Evolutionary conservation across 1,140 invertebrate species (phyloP), one percentile per base, ranked within the genome.

Genomic region (Cydia amplana): DNA sequence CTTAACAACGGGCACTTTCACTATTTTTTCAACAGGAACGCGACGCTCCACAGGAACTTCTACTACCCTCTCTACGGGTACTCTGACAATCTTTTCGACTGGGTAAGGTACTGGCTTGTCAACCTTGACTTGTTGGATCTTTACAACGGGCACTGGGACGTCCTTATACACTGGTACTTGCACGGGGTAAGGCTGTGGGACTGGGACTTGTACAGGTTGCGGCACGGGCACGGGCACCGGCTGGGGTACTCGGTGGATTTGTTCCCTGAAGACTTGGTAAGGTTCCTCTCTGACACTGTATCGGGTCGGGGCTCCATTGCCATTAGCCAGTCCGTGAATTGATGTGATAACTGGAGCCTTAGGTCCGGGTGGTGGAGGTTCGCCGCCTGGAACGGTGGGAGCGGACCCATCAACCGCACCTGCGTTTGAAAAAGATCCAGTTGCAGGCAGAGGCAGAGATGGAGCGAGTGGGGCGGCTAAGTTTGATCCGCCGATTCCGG

Each of bases 141-240:
- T 88, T 9, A 93, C 87, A 1, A 93, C 90, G 23, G 92, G 92
- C 0, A 93, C 88, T 7, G 91, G 91, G 0, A 91, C 82, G 28
- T 91, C 91, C 60, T 82, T 90, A 5, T 91, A 84, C 1, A 90
- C 82, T 32, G 93, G 93, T 0, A 93, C 91, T 81, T 91, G 83
- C 0, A 93, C 90, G 5, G 92, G 91, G 83, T 93, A 93, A 9
- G 92, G 93, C 64, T 93, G 92, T 0, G 92, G 90, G 0, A 93
- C 88, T 18, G 91, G 92, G 0, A 93, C 83, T 25, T 86, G 81
- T 7, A 92, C 89, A 14, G 85, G 84, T 25, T 92, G 89, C 5
- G 90, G 90, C 4, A 91, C 87, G 43, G 87, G 88, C 5, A 91
- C 88, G 0, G 91, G 90, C 0, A 87, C 84, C 1, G 92, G 92